Evolutionary conservation across 2,888 invertebrate genomes (phyloP), one percentile per base, ranked within the genome.

Genomic region (Acleris emargana): DNA sequence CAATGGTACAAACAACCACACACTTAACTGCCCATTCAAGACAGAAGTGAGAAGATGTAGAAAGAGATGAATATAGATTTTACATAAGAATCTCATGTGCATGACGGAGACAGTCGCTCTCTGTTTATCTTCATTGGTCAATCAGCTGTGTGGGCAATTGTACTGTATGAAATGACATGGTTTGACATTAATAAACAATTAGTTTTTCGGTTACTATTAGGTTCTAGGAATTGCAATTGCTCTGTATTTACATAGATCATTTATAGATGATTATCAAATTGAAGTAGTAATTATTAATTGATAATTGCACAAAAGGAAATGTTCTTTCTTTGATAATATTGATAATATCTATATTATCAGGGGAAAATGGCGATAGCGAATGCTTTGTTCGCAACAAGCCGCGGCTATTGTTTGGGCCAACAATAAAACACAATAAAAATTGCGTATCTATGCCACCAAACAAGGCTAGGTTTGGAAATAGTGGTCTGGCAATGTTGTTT

Each of bases 351-450:
- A 5, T 47, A 57, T 53, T 64, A 64, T 59, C 53, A 38, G 79
- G 69, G 75, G 72, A 67, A 60, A 69, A 76, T 78, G 78, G 70
- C 78, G 86, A 86, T 87, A 85, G 75, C 70, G 67, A 73, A 70
- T 51, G 67, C 82, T 86, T 88, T 88, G 87, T 88, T 86, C 69
- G 59, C 52, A 80, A 76, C 80, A 79, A 82, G 74, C 76, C 73
- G 73, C 76, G 69, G 71, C 72, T 59, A 67, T 64, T 89, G 80
- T 82, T 74, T 67, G 50, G 62, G 66, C 59, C 62, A 69, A 82
- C 81, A 77, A 77, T 82, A 79, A 79, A 82, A 81, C 76, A 79
- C 81, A 83, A 79, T 81, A 79, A 82, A 82, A 82, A 80, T 82
- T 76, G 79, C 81, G 81, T 76, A 78, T 77, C 75, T 79, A 73